phyloP scores from a whole-genome alignment of 2,888 invertebrate genomes.

The Acronicta psi region DNA sequence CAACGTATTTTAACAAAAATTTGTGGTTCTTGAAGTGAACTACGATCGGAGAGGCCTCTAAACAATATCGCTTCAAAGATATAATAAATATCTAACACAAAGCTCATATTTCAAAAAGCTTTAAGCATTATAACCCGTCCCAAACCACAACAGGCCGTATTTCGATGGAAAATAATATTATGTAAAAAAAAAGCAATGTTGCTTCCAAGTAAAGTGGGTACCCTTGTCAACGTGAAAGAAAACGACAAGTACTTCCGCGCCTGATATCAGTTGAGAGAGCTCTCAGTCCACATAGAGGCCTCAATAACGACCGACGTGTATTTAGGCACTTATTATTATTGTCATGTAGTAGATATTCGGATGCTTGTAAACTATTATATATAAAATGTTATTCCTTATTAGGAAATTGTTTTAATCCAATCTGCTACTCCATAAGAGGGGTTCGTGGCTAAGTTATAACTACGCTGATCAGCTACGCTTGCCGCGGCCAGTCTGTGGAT shows the following conservation, averaged over 20 bases:
- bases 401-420: neutral
- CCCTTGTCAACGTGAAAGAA: conserved; percentile 68
- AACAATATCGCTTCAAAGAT: neutral
- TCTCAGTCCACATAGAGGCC: conserved; percentile 23
- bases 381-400: too few relatives aligned
- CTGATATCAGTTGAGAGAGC: conserved; percentile 52
- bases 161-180: conserved; percentile 29
- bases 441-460: too few relatives aligned
- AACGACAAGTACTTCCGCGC: conserved; percentile 66
- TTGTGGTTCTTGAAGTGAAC: too few relatives aligned
- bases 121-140: neutral
- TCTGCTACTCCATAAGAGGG: neutral
- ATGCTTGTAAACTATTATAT: neutral
- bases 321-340: conserved; percentile 24
- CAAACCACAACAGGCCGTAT: conserved; percentile 18
- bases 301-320: conserved; percentile 29
- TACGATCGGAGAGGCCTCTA: too few relatives aligned
- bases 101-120: neutral
- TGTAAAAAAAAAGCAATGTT: conserved; percentile 40
- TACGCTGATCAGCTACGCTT: too few relatives aligned
- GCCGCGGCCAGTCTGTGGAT: too few relatives aligned
- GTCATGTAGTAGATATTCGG: neutral
- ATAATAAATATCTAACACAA: neutral
- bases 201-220: conserved; percentile 54
- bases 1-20: too few relatives aligned